phyloP scores from a whole-genome alignment of 2,888 invertebrate genomes.

The Hedychridium roseum region DNA sequence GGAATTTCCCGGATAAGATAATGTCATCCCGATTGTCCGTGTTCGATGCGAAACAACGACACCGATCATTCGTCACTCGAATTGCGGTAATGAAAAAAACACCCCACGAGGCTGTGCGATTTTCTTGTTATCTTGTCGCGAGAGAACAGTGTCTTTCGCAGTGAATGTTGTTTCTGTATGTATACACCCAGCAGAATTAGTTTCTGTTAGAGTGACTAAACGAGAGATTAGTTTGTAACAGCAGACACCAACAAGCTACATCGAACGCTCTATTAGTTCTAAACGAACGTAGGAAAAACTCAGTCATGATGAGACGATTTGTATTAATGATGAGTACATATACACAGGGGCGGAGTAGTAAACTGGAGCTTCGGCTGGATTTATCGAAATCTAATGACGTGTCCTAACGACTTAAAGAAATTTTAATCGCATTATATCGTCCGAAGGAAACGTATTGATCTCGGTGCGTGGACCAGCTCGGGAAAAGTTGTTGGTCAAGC shows the following conservation, averaged over 20 bases:
- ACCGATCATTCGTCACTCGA: conserved; percentile 17
- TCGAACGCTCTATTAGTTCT: conserved; percentile 47
- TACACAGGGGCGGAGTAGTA: conserved; percentile 12
- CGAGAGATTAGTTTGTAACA: conserved; percentile 45
- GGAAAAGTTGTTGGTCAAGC: neutral
- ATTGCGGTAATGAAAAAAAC: conserved; percentile 43
- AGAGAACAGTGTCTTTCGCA: conserved; percentile 26
- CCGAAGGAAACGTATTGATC: conserved; percentile 7
- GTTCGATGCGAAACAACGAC: conserved; percentile 27
- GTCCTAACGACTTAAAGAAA: conserved; percentile 21
- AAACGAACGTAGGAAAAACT: conserved; percentile 34
- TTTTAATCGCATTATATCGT: conserved; percentile 20
- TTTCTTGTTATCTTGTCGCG: too few relatives aligned
- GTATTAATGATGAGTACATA: conserved; percentile 27
- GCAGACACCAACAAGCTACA: conserved; percentile 55
- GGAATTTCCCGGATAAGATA: too few relatives aligned
- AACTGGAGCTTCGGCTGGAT: too few relatives aligned
- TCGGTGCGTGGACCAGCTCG: neutral
- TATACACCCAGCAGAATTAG: conserved; percentile 43
- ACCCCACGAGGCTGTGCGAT: too few relatives aligned
- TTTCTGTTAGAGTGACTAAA: conserved; percentile 48
- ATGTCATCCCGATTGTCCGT: too few relatives aligned
- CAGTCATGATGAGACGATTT: conserved; percentile 30
- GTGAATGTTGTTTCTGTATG: conserved; percentile 30
- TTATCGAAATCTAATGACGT: too few relatives aligned